A percentile compares a stretch with the other conserved stretches of the same genome.
These are phyloP conservation scores for Panthera uncia DNA, from an alignment of 2,113 vertebrate species.

Conservation along the genomic window DNA sequence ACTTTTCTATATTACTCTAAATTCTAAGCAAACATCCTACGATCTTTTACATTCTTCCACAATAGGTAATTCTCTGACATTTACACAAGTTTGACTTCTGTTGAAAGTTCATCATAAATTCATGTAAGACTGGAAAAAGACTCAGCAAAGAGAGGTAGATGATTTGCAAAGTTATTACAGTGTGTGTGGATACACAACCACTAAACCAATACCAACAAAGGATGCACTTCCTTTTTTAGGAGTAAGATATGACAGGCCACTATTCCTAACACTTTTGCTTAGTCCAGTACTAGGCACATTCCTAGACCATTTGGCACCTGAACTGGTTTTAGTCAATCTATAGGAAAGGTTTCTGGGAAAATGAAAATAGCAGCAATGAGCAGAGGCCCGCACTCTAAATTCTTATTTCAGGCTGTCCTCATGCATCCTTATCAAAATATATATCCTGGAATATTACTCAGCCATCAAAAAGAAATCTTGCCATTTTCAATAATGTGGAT, in stretches of 20 bases:
- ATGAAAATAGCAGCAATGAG: background rate
- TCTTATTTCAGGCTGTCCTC: background rate
- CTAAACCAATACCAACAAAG: background rate
- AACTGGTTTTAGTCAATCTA: background rate
- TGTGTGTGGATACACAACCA: background rate
- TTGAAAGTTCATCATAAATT: background rate
- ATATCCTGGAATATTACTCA: background rate
- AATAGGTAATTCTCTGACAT: background rate
- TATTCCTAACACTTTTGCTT: background rate
- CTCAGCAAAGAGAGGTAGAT: background rate
- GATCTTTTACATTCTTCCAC: background rate
- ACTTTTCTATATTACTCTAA: background rate
- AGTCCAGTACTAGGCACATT: background rate
- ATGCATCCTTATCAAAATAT: background rate
- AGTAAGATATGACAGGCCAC: background rate
- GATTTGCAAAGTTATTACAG: background rate
- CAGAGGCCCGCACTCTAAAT: background rate
- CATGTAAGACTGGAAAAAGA: background rate
- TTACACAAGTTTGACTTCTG: conserved; percentile 1
- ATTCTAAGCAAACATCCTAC: background rate
- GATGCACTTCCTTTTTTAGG: background rate
- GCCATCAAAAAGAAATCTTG: no score
- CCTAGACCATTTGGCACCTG: background rate
- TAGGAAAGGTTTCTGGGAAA: background rate
- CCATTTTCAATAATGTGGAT: no score